Percentiles rank a stretch among this genome's conserved stretches.
Conservation (phyloP, 1,140 invertebrate genomes). For the Bicyclus anynana region DNA sequence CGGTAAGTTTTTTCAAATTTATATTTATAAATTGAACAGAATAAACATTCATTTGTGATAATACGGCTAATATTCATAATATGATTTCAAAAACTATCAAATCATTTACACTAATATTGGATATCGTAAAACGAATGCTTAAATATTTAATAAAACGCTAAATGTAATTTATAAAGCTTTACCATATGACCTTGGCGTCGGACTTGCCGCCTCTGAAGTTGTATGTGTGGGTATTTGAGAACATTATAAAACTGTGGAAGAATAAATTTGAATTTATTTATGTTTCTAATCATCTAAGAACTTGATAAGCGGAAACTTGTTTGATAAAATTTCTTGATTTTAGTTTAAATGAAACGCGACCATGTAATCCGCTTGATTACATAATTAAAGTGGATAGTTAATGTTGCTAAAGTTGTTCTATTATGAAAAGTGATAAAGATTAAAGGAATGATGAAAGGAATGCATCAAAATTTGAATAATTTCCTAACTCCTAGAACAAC, state of each 20-base stretch:
- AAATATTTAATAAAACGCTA: conserved; percentile 18
- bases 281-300: conserved; percentile 22
- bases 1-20: too few relatives aligned
- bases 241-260: conserved; percentile 34
- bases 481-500: too few relatives aligned
- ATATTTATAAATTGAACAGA: too few relatives aligned
- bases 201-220: conserved; percentile 19
- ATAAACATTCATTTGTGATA: too few relatives aligned
- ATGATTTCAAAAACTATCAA: conserved; percentile 7
- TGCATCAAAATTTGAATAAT: too few relatives aligned
- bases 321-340: conserved; percentile 22
- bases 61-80: neutral
- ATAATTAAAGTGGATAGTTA: neutral
- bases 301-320: conserved; percentile 21
- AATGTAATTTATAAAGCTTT: conserved; percentile 15
- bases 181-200: conserved; percentile 32
- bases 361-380: neutral
- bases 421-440: too few relatives aligned
- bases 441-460: too few relatives aligned
- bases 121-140: conserved; percentile 22
- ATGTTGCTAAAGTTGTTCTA: neutral
- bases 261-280: conserved; percentile 45
- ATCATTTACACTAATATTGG: conserved; percentile 17
- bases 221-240: conserved; percentile 30
- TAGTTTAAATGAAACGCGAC: conserved; percentile 4